A percentile compares a stretch with the other conserved stretches of the same genome.
These are phyloP conservation scores for Rissa tridactyla DNA, from an alignment of 2,113 vertebrate genomes.

Conservation along the genomic window DNA sequence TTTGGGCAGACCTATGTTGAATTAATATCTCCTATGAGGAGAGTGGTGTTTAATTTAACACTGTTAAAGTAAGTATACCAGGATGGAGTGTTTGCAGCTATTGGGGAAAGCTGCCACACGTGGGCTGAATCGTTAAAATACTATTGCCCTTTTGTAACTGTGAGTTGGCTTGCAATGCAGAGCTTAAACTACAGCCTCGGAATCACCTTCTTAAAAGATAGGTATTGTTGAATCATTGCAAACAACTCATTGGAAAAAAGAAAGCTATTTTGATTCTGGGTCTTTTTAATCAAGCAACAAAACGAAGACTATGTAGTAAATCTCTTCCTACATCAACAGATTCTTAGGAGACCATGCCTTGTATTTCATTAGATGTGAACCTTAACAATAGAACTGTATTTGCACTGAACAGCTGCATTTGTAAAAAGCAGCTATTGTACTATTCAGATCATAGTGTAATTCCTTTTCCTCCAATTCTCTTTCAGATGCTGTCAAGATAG, in stretches of 20 bases:
- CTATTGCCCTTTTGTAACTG: background rate
- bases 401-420: background rate
- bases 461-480: slow-evolving; percentile 11
- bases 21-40: background rate
- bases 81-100: background rate
- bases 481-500: slow-evolving; percentile 38
- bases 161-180: background rate
- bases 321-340: background rate
- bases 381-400: background rate
- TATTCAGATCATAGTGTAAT: background rate
- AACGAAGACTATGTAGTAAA: background rate
- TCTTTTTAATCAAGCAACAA: background rate
- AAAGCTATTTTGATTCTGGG: background rate
- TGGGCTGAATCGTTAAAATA: background rate
- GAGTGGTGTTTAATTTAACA: background rate
- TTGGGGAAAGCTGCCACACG: background rate
- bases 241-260: background rate
- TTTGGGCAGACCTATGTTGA: background rate
- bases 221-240: background rate
- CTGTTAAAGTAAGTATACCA: background rate
- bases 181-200: background rate
- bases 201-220: background rate
- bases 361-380: background rate
- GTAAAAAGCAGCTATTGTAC: background rate
- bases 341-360: background rate